Base-by-base conservation (phyloP, 2,888 invertebrate species). In the Petrolisthes manimaculis region DNA sequence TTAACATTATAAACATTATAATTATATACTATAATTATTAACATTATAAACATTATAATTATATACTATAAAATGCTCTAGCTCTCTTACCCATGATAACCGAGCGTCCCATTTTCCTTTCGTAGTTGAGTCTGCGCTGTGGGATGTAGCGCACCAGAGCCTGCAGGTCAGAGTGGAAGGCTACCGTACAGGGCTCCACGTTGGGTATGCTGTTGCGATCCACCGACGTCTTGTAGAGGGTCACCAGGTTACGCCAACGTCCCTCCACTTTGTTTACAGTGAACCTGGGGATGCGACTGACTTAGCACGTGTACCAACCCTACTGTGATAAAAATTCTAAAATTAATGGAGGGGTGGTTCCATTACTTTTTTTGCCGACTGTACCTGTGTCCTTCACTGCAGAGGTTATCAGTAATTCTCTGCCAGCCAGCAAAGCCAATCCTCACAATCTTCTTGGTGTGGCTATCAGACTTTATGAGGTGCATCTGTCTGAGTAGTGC, bases 341-440 rank as follows among this genome's bases (percentile, higher is more conserved):
- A n/a, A n/a, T n/a, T n/a, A n/a, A n/a, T n/a, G n/a, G n/a, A n/a
- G n/a, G n/a, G n/a, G n/a, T n/a, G n/a, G n/a, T n/a, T n/a, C n/a
- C n/a, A n/a, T n/a, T n/a, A n/a, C n/a, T n/a, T n/a, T n/a, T n/a
- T n/a, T n/a, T n/a, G 77, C 12, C 18, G 5, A 5, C 18, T 61
- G 61, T 61, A 89, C 89, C 84, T 89, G 67, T 84, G 81, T 84
- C 86, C 89, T 54, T 89, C 89, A 67, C n/a, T 81, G 53, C 83
- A 81, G 53, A 89, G 53, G 75, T 77, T 80, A 18, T 79, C 75
- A 67, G 89, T 86, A 51, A 89, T 86, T 61, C 77, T 86, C 61
- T 89, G 84, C 89, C 89, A 89, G n/a, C 89, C 86, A 24, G 61
- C 74, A 75, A 84, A 89, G 24, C 89, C 89, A 80, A 89, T 86